A percentile compares a stretch with the other conserved stretches of the same genome.
phyloP scores from a whole-genome alignment of 2,113 vertebrate species.

The Cygnus buccinator region DNA sequence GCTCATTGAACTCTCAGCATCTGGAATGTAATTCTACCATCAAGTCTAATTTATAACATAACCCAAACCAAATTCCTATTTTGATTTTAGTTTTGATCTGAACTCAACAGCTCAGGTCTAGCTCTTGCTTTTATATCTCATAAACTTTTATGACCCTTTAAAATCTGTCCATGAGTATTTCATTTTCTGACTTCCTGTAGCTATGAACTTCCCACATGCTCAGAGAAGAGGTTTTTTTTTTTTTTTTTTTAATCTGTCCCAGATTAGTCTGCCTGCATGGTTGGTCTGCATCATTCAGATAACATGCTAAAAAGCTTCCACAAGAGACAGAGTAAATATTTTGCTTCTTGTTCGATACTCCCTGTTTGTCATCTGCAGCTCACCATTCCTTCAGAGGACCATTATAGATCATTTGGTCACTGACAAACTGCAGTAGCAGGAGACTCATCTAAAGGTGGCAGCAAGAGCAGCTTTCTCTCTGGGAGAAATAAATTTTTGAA shows the following conservation, averaged over 20 bases:
- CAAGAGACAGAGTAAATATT: neutral
- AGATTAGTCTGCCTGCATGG: neutral
- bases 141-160: slow-evolving; percentile 38
- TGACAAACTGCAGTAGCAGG: neutral
- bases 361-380: neutral
- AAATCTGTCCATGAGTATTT: slow-evolving; percentile 28
- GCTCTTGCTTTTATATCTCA: slow-evolving; percentile 1
- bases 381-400: neutral
- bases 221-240: neutral
- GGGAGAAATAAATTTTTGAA: neutral
- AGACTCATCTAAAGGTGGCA: slow-evolving; percentile 19
- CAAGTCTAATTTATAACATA: neutral
- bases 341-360: neutral
- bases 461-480: neutral
- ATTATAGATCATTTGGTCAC: accelerated
- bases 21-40: neutral
- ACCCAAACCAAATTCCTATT: neutral
- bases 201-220: neutral
- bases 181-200: slow-evolving; percentile 35
- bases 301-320: neutral
- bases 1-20: neutral
- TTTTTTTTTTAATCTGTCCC: neutral
- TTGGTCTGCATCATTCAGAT: neutral
- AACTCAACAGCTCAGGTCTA: neutral
- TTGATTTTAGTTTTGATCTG: slow-evolving; percentile 12